Conservation (phyloP, 2,888 invertebrate species). For the Cephus pygmeus region DNA sequence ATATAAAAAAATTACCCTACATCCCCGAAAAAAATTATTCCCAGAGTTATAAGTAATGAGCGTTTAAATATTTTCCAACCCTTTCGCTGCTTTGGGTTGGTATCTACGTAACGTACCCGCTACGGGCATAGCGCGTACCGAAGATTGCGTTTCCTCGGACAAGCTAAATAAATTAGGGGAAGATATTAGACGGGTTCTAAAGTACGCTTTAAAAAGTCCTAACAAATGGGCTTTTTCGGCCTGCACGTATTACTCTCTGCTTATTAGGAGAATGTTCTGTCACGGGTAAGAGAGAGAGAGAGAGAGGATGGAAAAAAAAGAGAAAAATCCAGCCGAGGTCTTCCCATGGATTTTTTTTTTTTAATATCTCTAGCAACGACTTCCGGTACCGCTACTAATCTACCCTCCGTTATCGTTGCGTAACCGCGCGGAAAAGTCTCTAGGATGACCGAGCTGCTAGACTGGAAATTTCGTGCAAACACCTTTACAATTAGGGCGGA, state of each 20-base stretch:
- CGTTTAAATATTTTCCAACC: neutral
- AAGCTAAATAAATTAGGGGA: conserved; percentile 36
- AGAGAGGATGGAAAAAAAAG: neutral
- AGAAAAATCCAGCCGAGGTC: neutral
- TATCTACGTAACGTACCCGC: conserved; percentile 12
- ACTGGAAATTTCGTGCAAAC: neutral
- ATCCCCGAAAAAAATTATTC: neutral
- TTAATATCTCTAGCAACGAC: neutral
- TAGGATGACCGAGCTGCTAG: neutral
- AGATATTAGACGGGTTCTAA: conserved; percentile 27
- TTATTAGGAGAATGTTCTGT: neutral
- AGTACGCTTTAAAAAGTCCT: conserved; percentile 22
- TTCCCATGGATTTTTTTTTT: neutral
- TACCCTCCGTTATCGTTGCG: neutral
- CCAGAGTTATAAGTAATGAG: neutral
- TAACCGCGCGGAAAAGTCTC: neutral
- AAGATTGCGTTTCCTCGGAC: conserved; percentile 31
- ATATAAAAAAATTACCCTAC: neutral
- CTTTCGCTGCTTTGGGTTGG: neutral
- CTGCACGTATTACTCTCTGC: conserved; percentile 2
- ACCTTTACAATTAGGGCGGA: neutral
- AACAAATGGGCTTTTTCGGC: conserved; percentile 21
- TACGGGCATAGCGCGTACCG: conserved; percentile 18
- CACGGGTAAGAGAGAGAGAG: neutral
- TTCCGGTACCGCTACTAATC: neutral